Percentiles rank a stretch among this genome's conserved stretches.
Conservation (phyloP, 1,140 invertebrate species). For the Cardiocondyla obscurior region DNA sequence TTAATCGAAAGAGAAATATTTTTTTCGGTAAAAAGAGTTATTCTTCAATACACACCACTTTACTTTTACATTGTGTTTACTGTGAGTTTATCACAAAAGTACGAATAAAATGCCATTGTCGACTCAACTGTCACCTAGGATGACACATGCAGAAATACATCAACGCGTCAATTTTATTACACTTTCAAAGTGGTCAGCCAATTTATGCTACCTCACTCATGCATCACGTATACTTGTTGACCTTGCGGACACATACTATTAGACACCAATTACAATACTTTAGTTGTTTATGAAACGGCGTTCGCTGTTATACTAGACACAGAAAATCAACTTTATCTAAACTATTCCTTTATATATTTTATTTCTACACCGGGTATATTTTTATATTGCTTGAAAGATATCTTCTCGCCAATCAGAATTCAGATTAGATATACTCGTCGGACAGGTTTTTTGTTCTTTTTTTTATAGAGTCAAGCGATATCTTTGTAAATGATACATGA, state of each 20-base stretch:
- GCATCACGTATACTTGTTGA: conserved; percentile 36
- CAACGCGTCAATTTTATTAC: neutral
- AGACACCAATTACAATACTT: conserved; percentile 20
- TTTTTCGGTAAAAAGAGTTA: neutral
- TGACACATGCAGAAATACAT: conserved; percentile 11
- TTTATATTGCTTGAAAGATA: neutral
- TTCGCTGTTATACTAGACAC: neutral
- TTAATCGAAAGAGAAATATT: neutral
- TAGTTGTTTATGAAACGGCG: neutral
- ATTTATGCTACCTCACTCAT: conserved; percentile 67
- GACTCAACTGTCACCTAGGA: conserved; percentile 6
- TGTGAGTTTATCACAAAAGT: neutral
- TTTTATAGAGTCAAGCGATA: neutral
- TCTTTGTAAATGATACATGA: neutral
- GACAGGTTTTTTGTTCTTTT: too few species aligned
- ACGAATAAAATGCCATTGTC: neutral
- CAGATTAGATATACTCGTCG: neutral
- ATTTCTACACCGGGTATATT: neutral
- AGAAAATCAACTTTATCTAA: neutral
- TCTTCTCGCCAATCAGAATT: neutral
- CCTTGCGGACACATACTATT: conserved; percentile 47
- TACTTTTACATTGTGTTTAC: conserved; percentile 9
- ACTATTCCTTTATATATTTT: too few species aligned
- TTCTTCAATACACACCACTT: neutral
- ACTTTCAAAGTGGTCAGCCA: neutral